Evolutionary conservation across 1,140 invertebrate genomes (phyloP).

Genomic region (Rhagoletis zephyria): DNA sequence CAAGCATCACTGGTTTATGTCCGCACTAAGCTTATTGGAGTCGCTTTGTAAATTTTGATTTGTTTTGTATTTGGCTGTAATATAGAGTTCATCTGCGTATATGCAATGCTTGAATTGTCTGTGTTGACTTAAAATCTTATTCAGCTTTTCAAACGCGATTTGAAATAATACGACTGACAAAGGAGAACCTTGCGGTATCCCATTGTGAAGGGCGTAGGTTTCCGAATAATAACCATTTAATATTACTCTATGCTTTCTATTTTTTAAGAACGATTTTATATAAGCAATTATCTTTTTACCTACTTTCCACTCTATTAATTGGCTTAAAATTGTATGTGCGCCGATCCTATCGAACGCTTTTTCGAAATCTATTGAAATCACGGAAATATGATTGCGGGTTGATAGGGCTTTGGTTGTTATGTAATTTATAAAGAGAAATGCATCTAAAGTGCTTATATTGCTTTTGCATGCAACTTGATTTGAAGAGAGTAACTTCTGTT

Average conservation of each 20-base stretch:
- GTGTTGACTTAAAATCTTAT: neutral
- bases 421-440: neutral
- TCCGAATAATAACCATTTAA: no score
- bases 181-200: neutral
- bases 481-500: neutral
- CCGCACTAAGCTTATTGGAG: no score
- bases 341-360: no score
- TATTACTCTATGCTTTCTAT: neutral
- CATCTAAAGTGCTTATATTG: neutral
- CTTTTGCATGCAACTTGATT: constrained; percentile 6
- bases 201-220: neutral
- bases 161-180: neutral
- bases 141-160: neutral
- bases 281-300: neutral
- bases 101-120: neutral
- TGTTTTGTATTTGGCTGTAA: neutral
- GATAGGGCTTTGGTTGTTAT: neutral
- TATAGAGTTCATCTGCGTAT: neutral
- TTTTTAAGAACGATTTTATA: neutral
- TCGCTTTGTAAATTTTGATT: no score
- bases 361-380: no score
- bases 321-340: no score
- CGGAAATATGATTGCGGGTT: no score
- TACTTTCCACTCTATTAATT: neutral
- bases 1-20: no score